These are phyloP conservation scores for Drosophila pseudoananassae DNA, from an alignment of 1,140 invertebrate species.

Conservation along the genomic window DNA sequence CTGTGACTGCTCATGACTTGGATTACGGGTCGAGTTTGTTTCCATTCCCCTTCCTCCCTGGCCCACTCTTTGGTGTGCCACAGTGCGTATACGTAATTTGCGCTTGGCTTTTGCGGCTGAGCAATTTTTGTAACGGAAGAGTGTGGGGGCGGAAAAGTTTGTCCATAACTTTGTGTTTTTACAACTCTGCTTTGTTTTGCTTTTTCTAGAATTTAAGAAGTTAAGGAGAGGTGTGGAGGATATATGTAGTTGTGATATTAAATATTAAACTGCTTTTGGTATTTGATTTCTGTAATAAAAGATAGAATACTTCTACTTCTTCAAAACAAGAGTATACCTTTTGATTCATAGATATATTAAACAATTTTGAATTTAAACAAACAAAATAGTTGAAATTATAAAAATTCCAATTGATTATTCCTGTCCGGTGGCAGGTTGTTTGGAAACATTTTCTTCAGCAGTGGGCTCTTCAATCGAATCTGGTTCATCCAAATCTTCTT, in stretches of 20 bases:
- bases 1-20: conserved; percentile 48
- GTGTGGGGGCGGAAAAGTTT: conserved; percentile 16
- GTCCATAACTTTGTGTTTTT: conserved; percentile 21
- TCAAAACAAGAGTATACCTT: background rate
- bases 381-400: background rate
- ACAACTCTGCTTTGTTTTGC: conserved; percentile 7
- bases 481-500: background rate
- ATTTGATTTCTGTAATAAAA: background rate
- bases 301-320: background rate
- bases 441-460: background rate
- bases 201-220: background rate
- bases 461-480: background rate
- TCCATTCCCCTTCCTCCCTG: conserved; percentile 3
- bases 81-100: conserved; percentile 47
- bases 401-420: background rate
- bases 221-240: background rate
- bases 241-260: background rate
- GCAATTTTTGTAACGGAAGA: conserved; percentile 1
- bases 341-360: background rate
- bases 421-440: background rate
- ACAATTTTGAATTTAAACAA: background rate
- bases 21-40: conserved; percentile 56
- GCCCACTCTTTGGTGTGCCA: background rate
- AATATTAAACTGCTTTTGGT: conserved; percentile 1
- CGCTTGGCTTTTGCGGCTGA: conserved; percentile 7